Evolutionary conservation across 2,888 invertebrate species (phyloP).

Genomic region (Caenorhabditis wallacei): DNA sequence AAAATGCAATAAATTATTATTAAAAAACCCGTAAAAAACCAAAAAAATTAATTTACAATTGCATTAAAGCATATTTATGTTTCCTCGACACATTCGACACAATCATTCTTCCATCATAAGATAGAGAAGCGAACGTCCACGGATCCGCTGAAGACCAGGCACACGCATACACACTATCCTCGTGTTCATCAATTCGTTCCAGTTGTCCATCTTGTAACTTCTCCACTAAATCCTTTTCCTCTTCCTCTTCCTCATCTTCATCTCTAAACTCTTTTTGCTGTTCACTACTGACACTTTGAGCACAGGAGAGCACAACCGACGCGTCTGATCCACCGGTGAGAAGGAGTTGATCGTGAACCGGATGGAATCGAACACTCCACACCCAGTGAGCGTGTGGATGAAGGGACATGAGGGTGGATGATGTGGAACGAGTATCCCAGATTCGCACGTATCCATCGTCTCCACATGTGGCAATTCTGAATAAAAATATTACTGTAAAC

Average conservation of each 20-base stretch:
- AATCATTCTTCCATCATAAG: constrained; percentile 93
- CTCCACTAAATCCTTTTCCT: constrained; percentile 59
- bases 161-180: constrained; percentile 95
- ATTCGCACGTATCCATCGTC: constrained; percentile 96
- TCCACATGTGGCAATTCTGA: constrained; percentile 90
- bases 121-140: constrained; percentile 98
- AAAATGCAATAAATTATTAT: constrained; percentile 31
- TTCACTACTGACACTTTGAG: constrained; percentile 71
- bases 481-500: background rate
- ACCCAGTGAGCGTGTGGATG: constrained; percentile 86
- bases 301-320: constrained; percentile 89
- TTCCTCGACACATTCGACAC: constrained; percentile 66
- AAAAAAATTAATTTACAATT: constrained; percentile 50
- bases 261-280: constrained; percentile 48
- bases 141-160: constrained; percentile 99
- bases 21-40: constrained; percentile 12
- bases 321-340: constrained; percentile 96
- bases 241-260: constrained; percentile 64
- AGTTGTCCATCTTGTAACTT: constrained; percentile 86
- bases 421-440: constrained; percentile 92
- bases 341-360: constrained; percentile 96
- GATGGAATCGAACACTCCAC: constrained; percentile 88
- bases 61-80: constrained; percentile 77
- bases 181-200: constrained; percentile 95
- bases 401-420: constrained; percentile 88